Evolutionary conservation across 2,113 vertebrate genomes (phyloP), one percentile per base, ranked within the genome.

Genomic region (Chascanopsetta lugubris): DNA sequence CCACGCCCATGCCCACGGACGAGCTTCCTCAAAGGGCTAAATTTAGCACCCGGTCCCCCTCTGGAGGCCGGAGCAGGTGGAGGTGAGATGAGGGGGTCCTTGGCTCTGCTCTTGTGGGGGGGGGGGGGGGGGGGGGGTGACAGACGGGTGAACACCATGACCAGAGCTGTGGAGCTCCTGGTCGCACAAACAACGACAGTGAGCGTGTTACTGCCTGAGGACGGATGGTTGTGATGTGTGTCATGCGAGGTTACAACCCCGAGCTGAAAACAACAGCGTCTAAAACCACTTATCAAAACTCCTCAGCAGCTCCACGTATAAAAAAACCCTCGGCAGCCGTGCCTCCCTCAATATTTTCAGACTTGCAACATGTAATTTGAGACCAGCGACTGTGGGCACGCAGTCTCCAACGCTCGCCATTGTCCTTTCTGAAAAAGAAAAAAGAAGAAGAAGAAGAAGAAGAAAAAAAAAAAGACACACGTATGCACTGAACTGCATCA

Each of bases 111-210:
- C 82, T 79, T 72, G 10, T 45, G 49, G 71, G 87, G n/a, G n/a
- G n/a, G n/a, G n/a, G n/a, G n/a, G n/a, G n/a, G n/a, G n/a, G n/a
- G n/a, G n/a, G n/a, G n/a, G n/a, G n/a, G n/a, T n/a, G n/a, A 88
- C 89, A 92, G 89, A 90, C 43, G 87, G 86, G 68, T 79, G 75
- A 91, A 84, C 85, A 42, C 83, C 80, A 89, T 81, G 86, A 89
- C 80, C 78, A 80, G 82, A 78, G 75, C 83, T 72, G 40, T 25
- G 6, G 72, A 82, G 74, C 85, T 73, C 65, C 79, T 70, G 80
- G 60, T 73, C 15, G 43, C 61, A 61, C 38, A 61, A 61, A 80
- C 71, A 61, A 50, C 69, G n/a, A 71, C 51, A 79, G 68, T 15
- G 24, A 62, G 57, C 59, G 42, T 64, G 63, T 59, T 51, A 22